Evolutionary conservation across 2,797 vertebrate species (phyloP).

Genomic region (Acestrorhynchus altus): DNA sequence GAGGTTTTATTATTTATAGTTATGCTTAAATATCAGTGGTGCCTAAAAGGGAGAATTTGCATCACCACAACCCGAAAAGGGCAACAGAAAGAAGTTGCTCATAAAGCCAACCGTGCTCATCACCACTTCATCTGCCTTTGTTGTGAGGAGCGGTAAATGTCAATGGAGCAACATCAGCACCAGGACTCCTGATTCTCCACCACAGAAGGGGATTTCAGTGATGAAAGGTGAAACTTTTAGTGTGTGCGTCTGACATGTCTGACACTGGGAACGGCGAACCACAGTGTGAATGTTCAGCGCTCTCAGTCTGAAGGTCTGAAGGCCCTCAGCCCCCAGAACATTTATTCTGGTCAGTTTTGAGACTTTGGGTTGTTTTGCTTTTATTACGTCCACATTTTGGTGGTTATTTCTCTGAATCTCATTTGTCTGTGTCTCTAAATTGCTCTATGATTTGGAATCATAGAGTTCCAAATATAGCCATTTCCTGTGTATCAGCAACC

Average conservation of each 20-base stretch:
- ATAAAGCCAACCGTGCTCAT: neutral
- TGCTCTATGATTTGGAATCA: too few species aligned
- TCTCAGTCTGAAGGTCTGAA: neutral
- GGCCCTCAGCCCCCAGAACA: neutral
- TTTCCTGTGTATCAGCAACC: too few species aligned
- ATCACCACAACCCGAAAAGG: neutral
- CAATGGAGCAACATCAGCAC: constrained; percentile 36
- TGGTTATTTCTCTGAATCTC: too few species aligned
- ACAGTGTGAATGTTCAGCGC: too few species aligned
- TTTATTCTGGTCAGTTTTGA: neutral
- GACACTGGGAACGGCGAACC: neutral
- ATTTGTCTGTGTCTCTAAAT: too few species aligned
- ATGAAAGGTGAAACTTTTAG: neutral
- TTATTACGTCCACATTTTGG: too few species aligned
- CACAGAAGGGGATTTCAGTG: constrained; percentile 54
- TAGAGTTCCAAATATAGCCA: too few species aligned
- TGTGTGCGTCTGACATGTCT: neutral
- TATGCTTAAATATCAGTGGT: neutral
- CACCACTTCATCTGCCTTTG: neutral
- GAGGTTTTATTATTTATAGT: too few species aligned
- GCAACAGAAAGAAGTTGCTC: neutral
- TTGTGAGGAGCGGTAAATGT: constrained; percentile 42
- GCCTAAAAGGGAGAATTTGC: neutral
- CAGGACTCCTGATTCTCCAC: constrained; percentile 40
- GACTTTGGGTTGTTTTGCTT: too few species aligned